phyloP scores from a whole-genome alignment of 2,113 vertebrate genomes.

The Poeciliopsis occidentalis region DNA sequence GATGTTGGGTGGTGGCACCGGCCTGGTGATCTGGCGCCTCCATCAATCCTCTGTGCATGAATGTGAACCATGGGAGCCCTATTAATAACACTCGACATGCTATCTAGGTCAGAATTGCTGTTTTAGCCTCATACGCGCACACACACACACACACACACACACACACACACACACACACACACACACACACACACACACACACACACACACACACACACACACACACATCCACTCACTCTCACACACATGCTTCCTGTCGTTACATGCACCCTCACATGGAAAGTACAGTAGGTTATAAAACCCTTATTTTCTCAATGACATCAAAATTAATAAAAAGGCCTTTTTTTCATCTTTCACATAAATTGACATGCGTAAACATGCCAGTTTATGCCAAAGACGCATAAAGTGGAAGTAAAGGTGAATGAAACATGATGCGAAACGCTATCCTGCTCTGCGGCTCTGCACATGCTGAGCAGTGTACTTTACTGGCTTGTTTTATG shows the following conservation, averaged over 20 bases:
- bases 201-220: conserved; percentile 18
- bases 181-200: conserved; percentile 21
- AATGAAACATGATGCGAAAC: conserved; percentile 36
- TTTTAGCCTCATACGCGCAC: conserved; percentile 33
- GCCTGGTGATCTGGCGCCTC: conserved; percentile 44
- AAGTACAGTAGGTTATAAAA: conserved; percentile 25
- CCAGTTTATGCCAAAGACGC: neutral
- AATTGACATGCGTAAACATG: neutral
- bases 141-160: conserved; percentile 18
- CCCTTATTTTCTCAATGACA: neutral
- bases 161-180: conserved; percentile 14
- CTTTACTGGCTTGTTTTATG: conserved; percentile 63
- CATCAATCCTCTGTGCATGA: conserved; percentile 65
- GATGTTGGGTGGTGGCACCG: conserved; percentile 44
- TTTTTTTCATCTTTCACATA: conserved; percentile 1
- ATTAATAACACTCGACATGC: conserved; percentile 78
- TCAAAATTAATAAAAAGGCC: neutral
- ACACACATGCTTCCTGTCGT: conserved; percentile 27
- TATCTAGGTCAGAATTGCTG: conserved; percentile 70
- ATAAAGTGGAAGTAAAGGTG: conserved; percentile 23
- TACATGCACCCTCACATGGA: conserved; percentile 23
- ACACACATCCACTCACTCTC: conserved; percentile 18
- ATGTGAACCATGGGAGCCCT: conserved; percentile 69
- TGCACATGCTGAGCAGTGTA: conserved; percentile 15
- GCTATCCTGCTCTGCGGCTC: conserved; percentile 42